These are phyloP conservation scores for Zaprionus nigranus DNA, from an alignment of 1,140 invertebrate genomes.

Conservation along the genomic window DNA sequence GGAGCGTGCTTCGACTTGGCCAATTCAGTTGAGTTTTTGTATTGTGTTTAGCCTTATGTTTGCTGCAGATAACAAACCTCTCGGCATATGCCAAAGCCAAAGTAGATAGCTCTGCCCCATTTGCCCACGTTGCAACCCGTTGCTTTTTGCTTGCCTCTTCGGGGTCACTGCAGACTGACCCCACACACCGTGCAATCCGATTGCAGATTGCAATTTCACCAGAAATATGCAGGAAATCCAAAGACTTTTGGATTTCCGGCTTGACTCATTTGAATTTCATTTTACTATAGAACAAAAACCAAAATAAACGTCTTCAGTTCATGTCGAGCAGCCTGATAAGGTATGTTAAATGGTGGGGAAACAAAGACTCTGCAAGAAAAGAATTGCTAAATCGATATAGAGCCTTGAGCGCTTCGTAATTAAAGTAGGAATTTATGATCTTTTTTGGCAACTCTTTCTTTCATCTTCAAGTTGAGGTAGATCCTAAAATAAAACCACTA, in stretches of 20 bases:
- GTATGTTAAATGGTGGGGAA: no score
- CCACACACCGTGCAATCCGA: constrained; percentile 10
- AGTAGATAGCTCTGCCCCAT: not conserved
- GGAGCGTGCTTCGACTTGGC: not conserved
- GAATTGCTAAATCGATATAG: no score
- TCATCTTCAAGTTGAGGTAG: no score
- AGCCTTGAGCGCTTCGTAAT: no score
- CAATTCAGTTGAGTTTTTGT: constrained; percentile 28
- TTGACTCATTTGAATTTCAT: not conserved
- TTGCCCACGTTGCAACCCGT: not conserved
- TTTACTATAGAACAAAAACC: not conserved
- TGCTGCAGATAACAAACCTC: constrained; percentile 16
- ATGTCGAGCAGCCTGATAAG: no score
- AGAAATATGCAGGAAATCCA: constrained; percentile 9
- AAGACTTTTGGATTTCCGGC: not conserved
- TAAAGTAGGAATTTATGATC: no score
- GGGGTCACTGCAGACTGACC: constrained; percentile 12
- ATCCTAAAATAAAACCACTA: no score
- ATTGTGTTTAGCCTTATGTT: constrained; percentile 23
- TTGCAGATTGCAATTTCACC: constrained; percentile 21
- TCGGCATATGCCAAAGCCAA: not conserved
- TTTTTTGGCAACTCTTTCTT: no score
- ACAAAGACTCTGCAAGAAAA: no score
- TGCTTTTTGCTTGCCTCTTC: constrained; percentile 7
- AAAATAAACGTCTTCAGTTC: not conserved